Conservation (phyloP, 2,797 vertebrate species). For the Fratercula arctica region DNA sequence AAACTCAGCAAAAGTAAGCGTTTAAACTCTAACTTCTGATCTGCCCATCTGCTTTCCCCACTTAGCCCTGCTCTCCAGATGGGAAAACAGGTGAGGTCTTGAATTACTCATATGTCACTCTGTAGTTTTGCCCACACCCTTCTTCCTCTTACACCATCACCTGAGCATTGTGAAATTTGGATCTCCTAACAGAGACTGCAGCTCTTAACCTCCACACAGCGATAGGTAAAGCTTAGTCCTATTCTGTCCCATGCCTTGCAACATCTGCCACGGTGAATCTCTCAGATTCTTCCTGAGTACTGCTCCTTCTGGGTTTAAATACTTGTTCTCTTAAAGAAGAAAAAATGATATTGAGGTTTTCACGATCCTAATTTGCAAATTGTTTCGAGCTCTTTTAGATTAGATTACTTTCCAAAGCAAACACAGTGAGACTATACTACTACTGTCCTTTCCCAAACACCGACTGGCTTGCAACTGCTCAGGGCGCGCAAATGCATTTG, state of each 20-base stretch:
- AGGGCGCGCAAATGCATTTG: not conserved
- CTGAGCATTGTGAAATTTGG: slow-evolving; percentile 54
- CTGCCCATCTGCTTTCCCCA: slow-evolving; percentile 49
- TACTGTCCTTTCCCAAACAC: not conserved
- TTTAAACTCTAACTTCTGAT: slow-evolving; percentile 27
- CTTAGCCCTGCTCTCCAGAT: slow-evolving; percentile 19
- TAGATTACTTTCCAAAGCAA: not conserved
- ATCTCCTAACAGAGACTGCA: slow-evolving; percentile 13
- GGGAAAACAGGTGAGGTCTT: slow-evolving; percentile 60
- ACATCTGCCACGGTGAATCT: not conserved
- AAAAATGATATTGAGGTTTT: not conserved
- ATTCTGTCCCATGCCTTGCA: not conserved
- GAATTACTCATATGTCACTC: slow-evolving; percentile 51
- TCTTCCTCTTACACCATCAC: slow-evolving; percentile 56
- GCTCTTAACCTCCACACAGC: not conserved
- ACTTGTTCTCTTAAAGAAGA: not conserved
- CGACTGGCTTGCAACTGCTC: rapidly evolving
- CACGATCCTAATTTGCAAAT: not conserved
- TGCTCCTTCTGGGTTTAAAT: not conserved
- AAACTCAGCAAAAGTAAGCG: not conserved
- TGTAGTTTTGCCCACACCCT: slow-evolving; percentile 68
- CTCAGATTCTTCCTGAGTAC: not conserved
- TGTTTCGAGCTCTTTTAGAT: not conserved
- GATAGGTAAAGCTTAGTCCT: not conserved
- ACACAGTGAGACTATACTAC: not conserved